Base-by-base conservation (phyloP, 2,888 invertebrate species). In the Chymomyza fuscimana region DNA sequence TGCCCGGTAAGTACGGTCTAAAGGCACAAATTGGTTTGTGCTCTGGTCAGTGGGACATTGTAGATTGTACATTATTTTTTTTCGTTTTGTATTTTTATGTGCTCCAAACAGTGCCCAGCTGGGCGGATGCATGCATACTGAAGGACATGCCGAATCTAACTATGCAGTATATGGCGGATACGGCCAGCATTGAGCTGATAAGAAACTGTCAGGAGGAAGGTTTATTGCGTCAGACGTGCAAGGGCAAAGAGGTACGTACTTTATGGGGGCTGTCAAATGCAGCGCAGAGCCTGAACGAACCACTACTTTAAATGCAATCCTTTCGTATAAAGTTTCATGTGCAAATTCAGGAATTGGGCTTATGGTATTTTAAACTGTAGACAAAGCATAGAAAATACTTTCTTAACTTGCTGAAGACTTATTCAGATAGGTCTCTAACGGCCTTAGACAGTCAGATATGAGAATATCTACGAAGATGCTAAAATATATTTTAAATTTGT, bases 101-200 rank as follows among this genome's bases (percentile, higher is more conserved):
- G 61, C 50, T 60, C 91, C 25, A 25, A 90, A 7, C 92, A 96
- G 96, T 96, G 77, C 96, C 96, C 36, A 93, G 94, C 82, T 96
- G 96, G 96, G 96, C 96, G n/a, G 94, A 94, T 79, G 95, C 95
- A 36, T 96, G 96, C 89, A 94, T 95, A 91, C 92, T 96, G 69
- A 94, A 94, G 79, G 95, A 95, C 70, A 92, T 96, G 79, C 95
- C 96, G 5, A 95, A 95, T 46, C 92, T 96, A 76, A 96, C 96
- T 1, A 94, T 95, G 77, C 93, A 95, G 70, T 96, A 95, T 89
- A 93, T 96, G 87, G 96, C 96, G 36, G 96, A 96, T 89, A 95
- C 95, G 88, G 95, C 95, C 50, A 95, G 95, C 61, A 94, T 96
- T 64, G 95, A 95, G 90, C 92, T 96, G 67, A 95, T 95, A 52